These are phyloP conservation scores for Harpegnathos saltator DNA, from an alignment of 1,140 invertebrate genomes.

Conservation along the genomic window DNA sequence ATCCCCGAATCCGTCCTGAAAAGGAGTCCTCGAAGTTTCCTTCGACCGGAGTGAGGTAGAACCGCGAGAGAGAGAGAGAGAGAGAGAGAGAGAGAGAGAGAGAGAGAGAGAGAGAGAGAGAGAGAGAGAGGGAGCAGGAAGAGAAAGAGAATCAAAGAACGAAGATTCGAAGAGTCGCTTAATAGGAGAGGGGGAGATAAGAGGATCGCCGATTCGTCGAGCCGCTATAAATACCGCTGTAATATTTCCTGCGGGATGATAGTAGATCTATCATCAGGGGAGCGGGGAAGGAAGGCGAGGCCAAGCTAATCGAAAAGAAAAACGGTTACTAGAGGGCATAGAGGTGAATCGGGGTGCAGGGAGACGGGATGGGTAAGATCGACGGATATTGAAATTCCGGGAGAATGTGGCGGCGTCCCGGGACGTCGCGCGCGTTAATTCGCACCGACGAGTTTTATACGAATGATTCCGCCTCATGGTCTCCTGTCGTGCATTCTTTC, in stretches of 20 bases:
- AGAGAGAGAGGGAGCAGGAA: neutral
- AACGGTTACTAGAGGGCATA: neutral
- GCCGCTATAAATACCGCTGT: conserved; percentile 60
- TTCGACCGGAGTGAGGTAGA: neutral
- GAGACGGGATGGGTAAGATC: conserved; percentile 15
- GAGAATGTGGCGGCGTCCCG: conserved; percentile 81
- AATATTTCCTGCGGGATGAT: conserved; percentile 62
- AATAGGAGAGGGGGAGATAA: conserved; percentile 45
- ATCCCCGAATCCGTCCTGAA: conserved; percentile 44
- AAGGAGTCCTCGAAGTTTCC: conserved; percentile 28
- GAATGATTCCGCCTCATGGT: no score
- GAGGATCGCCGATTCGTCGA: conserved; percentile 57
- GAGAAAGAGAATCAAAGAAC: conserved; percentile 38
- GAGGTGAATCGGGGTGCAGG: conserved; percentile 3
- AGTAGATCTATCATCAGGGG: conserved; percentile 43
- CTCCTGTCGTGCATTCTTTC: no score
- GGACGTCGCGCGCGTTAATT: conserved; percentile 84
- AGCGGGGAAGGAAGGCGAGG: neutral
- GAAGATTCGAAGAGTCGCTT: conserved; percentile 52
- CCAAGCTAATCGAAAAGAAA: conserved; percentile 63
- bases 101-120: neutral
- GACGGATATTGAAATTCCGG: conserved; percentile 73
- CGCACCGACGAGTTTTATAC: neutral
- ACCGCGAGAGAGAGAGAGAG: neutral
- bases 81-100: neutral